These are phyloP conservation scores for Semicossyphus pulcher DNA, from an alignment of 2,113 vertebrate species.

Conservation along the genomic window DNA sequence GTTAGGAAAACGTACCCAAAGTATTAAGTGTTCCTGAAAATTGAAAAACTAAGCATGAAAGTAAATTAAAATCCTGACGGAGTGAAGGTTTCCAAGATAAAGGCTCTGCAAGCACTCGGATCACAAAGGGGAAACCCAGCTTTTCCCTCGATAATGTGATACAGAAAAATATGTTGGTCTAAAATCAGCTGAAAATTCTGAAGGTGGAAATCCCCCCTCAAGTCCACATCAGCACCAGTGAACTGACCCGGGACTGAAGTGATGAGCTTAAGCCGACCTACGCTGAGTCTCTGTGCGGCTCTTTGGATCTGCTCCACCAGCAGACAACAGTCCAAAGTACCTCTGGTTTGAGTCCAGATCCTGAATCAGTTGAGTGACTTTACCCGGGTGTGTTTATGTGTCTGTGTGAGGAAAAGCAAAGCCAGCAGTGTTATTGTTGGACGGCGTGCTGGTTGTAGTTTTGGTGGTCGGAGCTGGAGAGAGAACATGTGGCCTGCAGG, in stretches of 20 bases:
- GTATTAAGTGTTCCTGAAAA: neutral
- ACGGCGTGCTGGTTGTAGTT: neutral
- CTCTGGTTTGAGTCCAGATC: conserved; percentile 16
- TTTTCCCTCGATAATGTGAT: neutral
- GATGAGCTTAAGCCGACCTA: neutral
- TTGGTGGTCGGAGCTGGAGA: neutral
- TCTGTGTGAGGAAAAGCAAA: conserved; percentile 22
- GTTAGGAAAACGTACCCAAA: too few relatives aligned
- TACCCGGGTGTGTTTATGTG: neutral
- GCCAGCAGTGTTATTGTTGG: conserved; percentile 45
- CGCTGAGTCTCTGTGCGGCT: neutral
- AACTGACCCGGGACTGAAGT: neutral
- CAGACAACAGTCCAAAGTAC: conserved; percentile 6
- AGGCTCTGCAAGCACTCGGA: neutral
- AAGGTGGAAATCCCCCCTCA: conserved; percentile 12
- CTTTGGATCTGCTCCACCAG: neutral
- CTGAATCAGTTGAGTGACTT: neutral
- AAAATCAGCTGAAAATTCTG: neutral
- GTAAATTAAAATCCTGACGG: neutral
- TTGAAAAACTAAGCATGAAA: neutral
- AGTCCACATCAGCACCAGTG: neutral
- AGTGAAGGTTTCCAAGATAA: neutral
- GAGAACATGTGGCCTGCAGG: conserved; percentile 16
- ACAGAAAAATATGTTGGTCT: neutral
- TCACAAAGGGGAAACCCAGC: neutral